phyloP scores from a whole-genome alignment of 1,140 invertebrate species.

The Babylonia areolata region DNA sequence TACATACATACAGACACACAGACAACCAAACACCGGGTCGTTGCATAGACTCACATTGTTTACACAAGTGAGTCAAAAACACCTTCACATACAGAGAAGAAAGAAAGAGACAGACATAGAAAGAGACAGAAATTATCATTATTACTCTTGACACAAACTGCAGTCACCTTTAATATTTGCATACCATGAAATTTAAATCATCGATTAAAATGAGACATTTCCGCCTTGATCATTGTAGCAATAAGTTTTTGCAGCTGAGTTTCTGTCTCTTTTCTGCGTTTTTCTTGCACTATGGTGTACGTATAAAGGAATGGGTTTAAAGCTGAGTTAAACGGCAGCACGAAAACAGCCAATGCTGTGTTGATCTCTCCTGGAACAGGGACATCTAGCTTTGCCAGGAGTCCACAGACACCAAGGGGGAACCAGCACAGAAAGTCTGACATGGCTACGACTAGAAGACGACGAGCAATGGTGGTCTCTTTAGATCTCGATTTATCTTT shows the following conservation, averaged over 20 bases:
- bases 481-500: background rate
- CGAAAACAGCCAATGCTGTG: conserved; percentile 7
- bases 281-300: background rate
- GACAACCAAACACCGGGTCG: too few species aligned
- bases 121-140: too few species aligned
- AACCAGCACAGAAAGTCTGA: conserved; percentile 17
- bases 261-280: background rate
- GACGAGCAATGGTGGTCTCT: background rate
- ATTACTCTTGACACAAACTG: too few species aligned
- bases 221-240: background rate
- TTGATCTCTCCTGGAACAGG: background rate
- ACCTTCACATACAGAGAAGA: too few species aligned
- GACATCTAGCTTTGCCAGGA: background rate
- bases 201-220: too few species aligned
- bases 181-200: too few species aligned
- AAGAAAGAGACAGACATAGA: too few species aligned
- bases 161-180: too few species aligned
- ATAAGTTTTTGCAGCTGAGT: background rate
- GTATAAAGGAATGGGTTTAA: conserved; percentile 18
- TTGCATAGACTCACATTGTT: too few species aligned
- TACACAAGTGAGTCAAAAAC: too few species aligned
- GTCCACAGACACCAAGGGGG: background rate
- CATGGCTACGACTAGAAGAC: background rate
- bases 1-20: too few species aligned
- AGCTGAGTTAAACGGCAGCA: conserved; percentile 5